These are phyloP conservation scores for Dufourea novaeangliae DNA, from an alignment of 1,140 invertebrate genomes.

Conservation along the genomic window DNA sequence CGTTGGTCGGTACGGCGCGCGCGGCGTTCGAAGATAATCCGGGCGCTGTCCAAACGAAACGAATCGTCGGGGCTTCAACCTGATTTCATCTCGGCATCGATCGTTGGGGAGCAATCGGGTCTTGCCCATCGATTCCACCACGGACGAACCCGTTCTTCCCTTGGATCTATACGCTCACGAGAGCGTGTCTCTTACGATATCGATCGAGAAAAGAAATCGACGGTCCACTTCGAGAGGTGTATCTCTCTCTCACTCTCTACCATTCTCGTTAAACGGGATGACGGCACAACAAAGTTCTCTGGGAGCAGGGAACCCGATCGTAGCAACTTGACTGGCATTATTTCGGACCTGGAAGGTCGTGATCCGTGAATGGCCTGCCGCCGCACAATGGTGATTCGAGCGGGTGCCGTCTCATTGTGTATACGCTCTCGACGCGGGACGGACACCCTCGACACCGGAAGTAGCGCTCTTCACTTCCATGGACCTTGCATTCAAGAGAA, in stretches of 20 bases:
- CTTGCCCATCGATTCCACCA: conserved; percentile 27
- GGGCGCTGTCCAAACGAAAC: conserved; percentile 45
- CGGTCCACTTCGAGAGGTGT: not conserved
- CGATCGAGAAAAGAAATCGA: conserved; percentile 56
- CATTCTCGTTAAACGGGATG: conserved; percentile 61
- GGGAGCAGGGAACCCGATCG: conserved; percentile 17
- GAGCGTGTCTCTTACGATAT: conserved; percentile 6
- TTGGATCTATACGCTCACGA: conserved; percentile 16
- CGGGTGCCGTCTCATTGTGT: conserved; percentile 53
- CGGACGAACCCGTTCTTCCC: conserved; percentile 12
- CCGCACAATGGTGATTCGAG: conserved; percentile 55
- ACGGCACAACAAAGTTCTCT: conserved; percentile 49
- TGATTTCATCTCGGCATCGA: conserved; percentile 57
- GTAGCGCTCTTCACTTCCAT: conserved; percentile 8
- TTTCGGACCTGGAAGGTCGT: conserved; percentile 54
- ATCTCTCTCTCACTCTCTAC: conserved; percentile 36
- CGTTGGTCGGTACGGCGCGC: too few relatives aligned
- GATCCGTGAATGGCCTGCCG: conserved; percentile 51
- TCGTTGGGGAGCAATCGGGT: conserved; percentile 44
- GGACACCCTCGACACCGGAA: conserved; percentile 54
- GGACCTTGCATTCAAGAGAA: conserved; percentile 23
- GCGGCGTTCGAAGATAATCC: conserved; percentile 48
- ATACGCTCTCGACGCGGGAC: conserved; percentile 6
- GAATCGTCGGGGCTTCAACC: conserved; percentile 50
- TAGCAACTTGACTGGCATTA: conserved; percentile 54